Evolutionary conservation across 2,888 invertebrate species (phyloP).

Genomic region (Eurois occulta): DNA sequence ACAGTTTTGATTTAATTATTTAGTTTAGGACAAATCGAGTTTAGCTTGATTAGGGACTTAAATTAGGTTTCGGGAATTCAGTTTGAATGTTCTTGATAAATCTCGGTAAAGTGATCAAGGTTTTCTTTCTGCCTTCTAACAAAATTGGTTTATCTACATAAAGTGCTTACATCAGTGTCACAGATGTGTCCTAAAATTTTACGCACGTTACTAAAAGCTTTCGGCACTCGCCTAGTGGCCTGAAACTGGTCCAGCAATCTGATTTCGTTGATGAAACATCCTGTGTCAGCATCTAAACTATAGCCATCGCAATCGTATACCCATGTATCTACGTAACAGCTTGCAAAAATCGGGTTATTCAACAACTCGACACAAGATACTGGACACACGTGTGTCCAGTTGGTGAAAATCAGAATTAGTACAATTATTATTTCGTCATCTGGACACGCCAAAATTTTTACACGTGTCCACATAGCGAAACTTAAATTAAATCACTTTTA

Average conservation of each 20-base stretch:
- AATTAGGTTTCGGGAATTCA: slow-evolving; percentile 44
- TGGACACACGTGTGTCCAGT: too few species aligned
- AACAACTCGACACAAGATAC: too few species aligned
- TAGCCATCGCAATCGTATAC: background rate
- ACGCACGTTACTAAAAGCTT: slow-evolving; percentile 29
- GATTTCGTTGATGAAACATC: slow-evolving; percentile 17
- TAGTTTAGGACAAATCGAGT: slow-evolving; percentile 10
- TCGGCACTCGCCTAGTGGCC: slow-evolving; percentile 18
- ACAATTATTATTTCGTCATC: too few species aligned
- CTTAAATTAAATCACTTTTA: too few species aligned
- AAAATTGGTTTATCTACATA: slow-evolving; percentile 22
- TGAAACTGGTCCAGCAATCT: slow-evolving; percentile 30
- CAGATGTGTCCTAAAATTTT: background rate
- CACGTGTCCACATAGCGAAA: too few species aligned
- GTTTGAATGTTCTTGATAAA: slow-evolving; percentile 9
- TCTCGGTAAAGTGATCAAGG: background rate
- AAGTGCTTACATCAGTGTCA: background rate
- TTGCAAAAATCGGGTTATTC: slow-evolving; percentile 23
- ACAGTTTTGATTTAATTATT: slow-evolving; percentile 26
- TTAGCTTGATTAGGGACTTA: slow-evolving; percentile 8
- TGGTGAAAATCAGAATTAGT: too few species aligned
- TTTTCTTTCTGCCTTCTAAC: background rate
- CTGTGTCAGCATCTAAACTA: background rate
- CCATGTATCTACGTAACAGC: slow-evolving; percentile 3
- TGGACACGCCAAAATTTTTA: too few species aligned